A percentile compares a stretch with the other conserved stretches of the same genome.
Conservation (phyloP, 2,888 invertebrate genomes). For the Calliopum simillimum region DNA sequence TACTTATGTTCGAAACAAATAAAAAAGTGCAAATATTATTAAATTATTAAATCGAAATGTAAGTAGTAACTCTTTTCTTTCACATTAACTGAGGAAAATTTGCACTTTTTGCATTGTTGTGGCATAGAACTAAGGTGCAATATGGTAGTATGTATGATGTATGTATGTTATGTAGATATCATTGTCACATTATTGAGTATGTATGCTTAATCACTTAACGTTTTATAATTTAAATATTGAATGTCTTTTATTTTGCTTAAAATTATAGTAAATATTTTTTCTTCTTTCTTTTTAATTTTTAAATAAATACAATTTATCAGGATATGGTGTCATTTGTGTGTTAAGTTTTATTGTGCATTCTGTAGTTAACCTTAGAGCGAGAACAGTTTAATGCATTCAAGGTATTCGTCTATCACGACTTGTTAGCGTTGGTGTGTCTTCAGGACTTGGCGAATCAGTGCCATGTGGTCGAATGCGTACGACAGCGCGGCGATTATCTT, state of each 20-base stretch:
- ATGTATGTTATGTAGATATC: too few species aligned
- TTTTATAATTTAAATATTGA: background rate
- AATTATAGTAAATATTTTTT: too few species aligned
- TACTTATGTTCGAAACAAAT: too few species aligned
- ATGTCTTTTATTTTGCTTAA: too few species aligned
- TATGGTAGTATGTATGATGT: too few species aligned
- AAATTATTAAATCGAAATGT: too few species aligned
- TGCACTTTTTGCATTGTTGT: too few species aligned
- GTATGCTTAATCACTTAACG: background rate
- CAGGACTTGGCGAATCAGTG: slow-evolving; percentile 78
- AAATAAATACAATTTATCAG: too few species aligned
- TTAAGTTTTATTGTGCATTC: background rate
- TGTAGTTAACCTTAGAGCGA: background rate
- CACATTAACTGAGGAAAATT: too few species aligned
- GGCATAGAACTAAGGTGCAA: background rate
- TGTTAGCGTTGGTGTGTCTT: slow-evolving; percentile 75
- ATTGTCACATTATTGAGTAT: background rate
- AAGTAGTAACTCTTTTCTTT: too few species aligned
- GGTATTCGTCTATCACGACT: slow-evolving; percentile 71
- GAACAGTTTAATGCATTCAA: slow-evolving; percentile 56
- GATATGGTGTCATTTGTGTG: background rate
- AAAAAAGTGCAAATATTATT: too few species aligned
- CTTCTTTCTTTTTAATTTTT: too few species aligned
- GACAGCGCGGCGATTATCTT: slow-evolving; percentile 72
- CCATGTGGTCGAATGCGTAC: slow-evolving; percentile 75